Evolutionary conservation across 2,113 vertebrate species (phyloP), one percentile per base, ranked within the genome.

Genomic region (Orthonyx spaldingii): DNA sequence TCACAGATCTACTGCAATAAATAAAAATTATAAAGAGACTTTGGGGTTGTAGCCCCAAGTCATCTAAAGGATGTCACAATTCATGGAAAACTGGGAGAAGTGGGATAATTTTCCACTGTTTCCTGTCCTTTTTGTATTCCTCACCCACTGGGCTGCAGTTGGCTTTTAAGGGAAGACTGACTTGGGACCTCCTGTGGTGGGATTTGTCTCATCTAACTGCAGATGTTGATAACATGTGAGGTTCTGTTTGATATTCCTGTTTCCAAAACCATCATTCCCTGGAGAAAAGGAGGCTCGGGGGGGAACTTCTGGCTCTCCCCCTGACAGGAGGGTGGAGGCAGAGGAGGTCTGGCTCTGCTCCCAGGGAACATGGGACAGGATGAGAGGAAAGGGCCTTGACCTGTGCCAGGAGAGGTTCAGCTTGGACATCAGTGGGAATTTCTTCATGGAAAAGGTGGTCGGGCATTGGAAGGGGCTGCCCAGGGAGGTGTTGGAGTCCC

Each of bases 371-470:
- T 42, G 35, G 10, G 9, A 21, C n/a, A 35, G 56, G 11, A 56
- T 0, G 2, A 49, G 35, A 50, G 6, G 42, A 27, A 42, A 57
- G 0, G 0, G 8, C 32, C 26, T 50, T 6, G 57, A 64, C 2
- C 3, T 57, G 32, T 18, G 3, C 26, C 66, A 35, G 49, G 17
- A 13, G 30, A 56, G 26, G 11, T 42, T 42, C 37, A 59, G 68
- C 37, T 11, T 37, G 20, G 59, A 44, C 12, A 50, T 16, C 37
- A 81, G 37, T 27, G 50, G 10, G 37, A 65, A 65, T 74, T 65
- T 30, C 23, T 66, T 3, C 42, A 5, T 47, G 56, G 56, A 60
- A 47, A 37, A 27, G 27, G 42, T 47, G 11, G 11, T 32, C 42
- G 30, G 1, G 33, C 11, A 23, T 17, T 46, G 19, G 33, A 37